A percentile compares a stretch with the other conserved stretches of the same genome.
Evolutionary conservation across 1,140 invertebrate species (phyloP).

Genomic region (Amyelois transitella): DNA sequence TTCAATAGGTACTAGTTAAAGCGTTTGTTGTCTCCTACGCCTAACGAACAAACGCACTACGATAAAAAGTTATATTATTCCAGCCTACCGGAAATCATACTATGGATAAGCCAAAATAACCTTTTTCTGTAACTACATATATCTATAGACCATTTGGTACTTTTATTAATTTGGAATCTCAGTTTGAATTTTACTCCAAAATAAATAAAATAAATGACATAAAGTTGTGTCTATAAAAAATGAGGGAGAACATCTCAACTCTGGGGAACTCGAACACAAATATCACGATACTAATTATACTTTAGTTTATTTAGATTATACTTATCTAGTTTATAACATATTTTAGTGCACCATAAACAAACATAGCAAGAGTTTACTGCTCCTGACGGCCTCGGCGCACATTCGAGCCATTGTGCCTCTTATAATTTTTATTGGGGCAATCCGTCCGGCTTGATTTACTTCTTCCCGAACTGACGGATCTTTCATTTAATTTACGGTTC

Average conservation of each 20-base stretch:
- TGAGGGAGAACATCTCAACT: constrained; percentile 17
- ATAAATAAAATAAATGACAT: constrained; percentile 12
- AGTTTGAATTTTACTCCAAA: not conserved
- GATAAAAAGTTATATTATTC: no score
- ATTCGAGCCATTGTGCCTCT: constrained; percentile 69
- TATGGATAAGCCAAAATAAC: no score
- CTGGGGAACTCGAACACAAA: constrained; percentile 39
- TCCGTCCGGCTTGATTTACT: constrained; percentile 73
- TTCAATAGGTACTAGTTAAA: no score
- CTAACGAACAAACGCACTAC: no score
- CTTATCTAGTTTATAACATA: constrained; percentile 73
- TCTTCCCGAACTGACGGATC: constrained; percentile 72
- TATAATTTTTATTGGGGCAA: constrained; percentile 74
- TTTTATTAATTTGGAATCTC: no score
- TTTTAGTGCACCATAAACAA: constrained; percentile 73
- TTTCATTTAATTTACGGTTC: constrained; percentile 71
- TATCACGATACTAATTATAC: constrained; percentile 62
- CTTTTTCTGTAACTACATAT: no score
- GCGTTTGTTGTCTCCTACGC: no score
- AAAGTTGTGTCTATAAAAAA: constrained; percentile 29
- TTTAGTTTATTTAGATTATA: constrained; percentile 70
- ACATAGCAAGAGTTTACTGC: constrained; percentile 71
- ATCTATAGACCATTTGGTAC: no score
- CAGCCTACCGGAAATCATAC: no score
- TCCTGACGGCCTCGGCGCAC: constrained; percentile 61